These are phyloP conservation scores for Heteromurus nitidus DNA, from an alignment of 2,888 invertebrate genomes.

Conservation along the genomic window DNA sequence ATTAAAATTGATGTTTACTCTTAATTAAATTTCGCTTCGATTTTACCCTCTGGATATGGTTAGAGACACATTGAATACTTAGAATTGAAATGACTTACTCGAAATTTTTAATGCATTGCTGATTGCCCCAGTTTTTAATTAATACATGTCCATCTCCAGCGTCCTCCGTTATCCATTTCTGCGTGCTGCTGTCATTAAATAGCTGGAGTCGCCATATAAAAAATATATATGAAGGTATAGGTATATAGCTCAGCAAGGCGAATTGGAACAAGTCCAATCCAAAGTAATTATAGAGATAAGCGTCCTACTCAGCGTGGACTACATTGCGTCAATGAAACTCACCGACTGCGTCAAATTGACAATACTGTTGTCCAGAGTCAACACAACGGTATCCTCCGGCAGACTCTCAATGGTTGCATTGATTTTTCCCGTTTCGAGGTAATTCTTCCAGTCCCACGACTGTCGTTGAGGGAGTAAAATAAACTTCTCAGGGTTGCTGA, in stretches of 20 bases:
- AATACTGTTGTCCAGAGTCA: conserved; percentile 54
- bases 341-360: conserved; percentile 64
- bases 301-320: too few relatives aligned
- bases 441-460: conserved; percentile 56
- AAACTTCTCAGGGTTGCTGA: conserved; percentile 54
- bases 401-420: conserved; percentile 41
- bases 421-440: conserved; percentile 40
- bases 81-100: conserved; percentile 66
- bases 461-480: conserved; percentile 57
- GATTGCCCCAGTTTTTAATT: conserved; percentile 69
- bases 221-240: too few relatives aligned
- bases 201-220: too few relatives aligned
- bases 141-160: conserved; percentile 60
- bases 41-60: too few relatives aligned
- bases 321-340: too few relatives aligned
- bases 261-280: too few relatives aligned
- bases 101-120: conserved; percentile 69
- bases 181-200: conserved; percentile 59
- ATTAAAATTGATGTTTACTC: too few relatives aligned
- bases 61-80: too few relatives aligned
- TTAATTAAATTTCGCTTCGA: too few relatives aligned
- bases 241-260: too few relatives aligned
- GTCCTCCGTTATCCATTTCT: conserved; percentile 64
- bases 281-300: too few relatives aligned
- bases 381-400: conserved; percentile 47